Evolutionary conservation across 1,140 invertebrate genomes (phyloP).

Genomic region (Drosophila pseudoananassae): DNA sequence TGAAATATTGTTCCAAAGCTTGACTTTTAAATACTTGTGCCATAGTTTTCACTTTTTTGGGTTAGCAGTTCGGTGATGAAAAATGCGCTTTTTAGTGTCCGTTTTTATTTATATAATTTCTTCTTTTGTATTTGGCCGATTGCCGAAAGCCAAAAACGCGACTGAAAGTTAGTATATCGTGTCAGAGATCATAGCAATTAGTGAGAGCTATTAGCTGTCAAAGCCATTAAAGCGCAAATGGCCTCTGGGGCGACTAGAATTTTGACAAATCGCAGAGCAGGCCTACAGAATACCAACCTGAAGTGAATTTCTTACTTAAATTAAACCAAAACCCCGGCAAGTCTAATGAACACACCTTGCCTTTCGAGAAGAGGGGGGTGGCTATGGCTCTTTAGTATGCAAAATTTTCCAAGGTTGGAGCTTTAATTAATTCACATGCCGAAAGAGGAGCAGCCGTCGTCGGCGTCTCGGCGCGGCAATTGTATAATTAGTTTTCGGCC

Average conservation of each 20-base stretch:
- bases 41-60: constrained; percentile 28
- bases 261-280: constrained; percentile 51
- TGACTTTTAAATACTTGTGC: constrained; percentile 2
- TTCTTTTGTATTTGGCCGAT: constrained; percentile 4
- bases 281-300: constrained; percentile 14
- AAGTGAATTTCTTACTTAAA: constrained; percentile 23
- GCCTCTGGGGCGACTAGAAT: constrained; percentile 41
- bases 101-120: constrained; percentile 28
- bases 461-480: constrained; percentile 27
- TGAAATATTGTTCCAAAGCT: not conserved
- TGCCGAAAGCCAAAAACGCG: not conserved
- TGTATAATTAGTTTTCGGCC: constrained; percentile 50
- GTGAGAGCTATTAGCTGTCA: constrained; percentile 56
- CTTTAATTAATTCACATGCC: constrained; percentile 52
- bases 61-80: constrained; percentile 13
- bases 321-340: not conserved
- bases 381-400: constrained; percentile 46
- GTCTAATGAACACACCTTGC: constrained; percentile 35
- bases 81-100: constrained; percentile 7
- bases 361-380: not conserved
- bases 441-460: constrained; percentile 48
- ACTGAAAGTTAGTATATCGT: constrained; percentile 35
- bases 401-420: constrained; percentile 44
- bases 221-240: constrained; percentile 34
- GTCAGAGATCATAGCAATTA: constrained; percentile 56